These are phyloP conservation scores for Drosophila basisetae DNA, from an alignment of 2,888 invertebrate genomes.

Conservation along the genomic window DNA sequence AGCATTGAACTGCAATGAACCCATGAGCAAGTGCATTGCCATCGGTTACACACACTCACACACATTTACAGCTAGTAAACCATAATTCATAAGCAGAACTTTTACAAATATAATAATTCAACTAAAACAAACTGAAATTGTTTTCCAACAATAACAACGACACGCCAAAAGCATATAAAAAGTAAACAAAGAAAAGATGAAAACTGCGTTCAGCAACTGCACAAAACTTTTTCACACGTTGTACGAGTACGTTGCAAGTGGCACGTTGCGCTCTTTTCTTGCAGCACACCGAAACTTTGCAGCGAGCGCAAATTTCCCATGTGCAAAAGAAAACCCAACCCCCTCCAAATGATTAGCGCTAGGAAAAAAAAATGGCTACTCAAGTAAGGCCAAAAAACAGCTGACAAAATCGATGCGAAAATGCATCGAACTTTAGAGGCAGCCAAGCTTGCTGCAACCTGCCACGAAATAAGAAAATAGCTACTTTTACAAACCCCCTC, in stretches of 20 bases:
- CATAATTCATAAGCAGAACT: conserved; percentile 78
- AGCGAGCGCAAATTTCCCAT: conserved; percentile 36
- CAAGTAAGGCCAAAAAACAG: conserved; percentile 12
- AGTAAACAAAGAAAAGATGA: conserved; percentile 17
- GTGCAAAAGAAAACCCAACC: conserved; percentile 7
- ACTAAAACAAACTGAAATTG: conserved; percentile 68
- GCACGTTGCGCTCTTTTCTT: conserved; percentile 14
- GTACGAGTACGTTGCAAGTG: conserved; percentile 17
- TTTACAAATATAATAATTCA: conserved; percentile 79
- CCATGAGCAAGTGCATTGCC: conserved; percentile 44
- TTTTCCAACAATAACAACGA: conserved; percentile 19
- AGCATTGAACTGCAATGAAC: conserved; percentile 49
- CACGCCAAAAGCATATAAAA: conserved; percentile 3
- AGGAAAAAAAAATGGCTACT: neutral
- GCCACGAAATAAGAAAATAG: neutral
- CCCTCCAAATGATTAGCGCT: neutral
- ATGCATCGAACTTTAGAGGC: conserved; percentile 9
- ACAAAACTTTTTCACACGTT: conserved; percentile 60
- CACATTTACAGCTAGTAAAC: conserved; percentile 15
- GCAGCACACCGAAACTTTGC: conserved; percentile 36
- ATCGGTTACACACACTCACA: conserved; percentile 2
- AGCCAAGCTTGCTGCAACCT: conserved; percentile 3
- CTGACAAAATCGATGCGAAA: conserved; percentile 38
- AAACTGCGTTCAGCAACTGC: conserved; percentile 67
- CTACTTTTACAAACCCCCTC: neutral